Evolutionary conservation across 1,140 invertebrate genomes (phyloP).

Genomic region (Hydropsyche tenuis): DNA sequence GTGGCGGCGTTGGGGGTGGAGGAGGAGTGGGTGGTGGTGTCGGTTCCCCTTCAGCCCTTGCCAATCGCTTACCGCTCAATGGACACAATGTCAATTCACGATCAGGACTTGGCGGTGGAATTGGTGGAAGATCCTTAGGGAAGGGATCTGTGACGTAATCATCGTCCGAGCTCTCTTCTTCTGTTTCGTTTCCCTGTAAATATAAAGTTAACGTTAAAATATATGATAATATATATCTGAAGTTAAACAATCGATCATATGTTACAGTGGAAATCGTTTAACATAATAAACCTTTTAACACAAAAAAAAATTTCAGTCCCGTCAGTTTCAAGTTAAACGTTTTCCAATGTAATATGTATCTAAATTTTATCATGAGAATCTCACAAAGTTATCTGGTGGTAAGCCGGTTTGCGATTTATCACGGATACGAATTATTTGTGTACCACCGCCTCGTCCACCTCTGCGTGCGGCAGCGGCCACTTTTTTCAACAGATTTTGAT

Average conservation of each 20-base stretch:
- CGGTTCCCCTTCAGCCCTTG: constrained; percentile 71
- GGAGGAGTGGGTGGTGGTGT: constrained; percentile 60
- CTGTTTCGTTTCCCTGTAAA: constrained; percentile 36
- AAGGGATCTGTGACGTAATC: constrained; percentile 63
- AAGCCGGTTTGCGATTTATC: not conserved
- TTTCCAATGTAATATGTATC: too few species aligned
- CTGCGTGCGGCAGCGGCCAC: constrained; percentile 44
- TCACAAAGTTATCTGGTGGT: not conserved
- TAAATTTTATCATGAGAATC: too few species aligned
- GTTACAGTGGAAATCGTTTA: too few species aligned
- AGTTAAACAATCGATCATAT: too few species aligned
- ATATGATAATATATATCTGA: too few species aligned
- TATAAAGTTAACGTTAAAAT: not conserved
- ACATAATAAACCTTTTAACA: too few species aligned
- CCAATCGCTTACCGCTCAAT: constrained; percentile 71
- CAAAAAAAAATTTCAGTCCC: too few species aligned
- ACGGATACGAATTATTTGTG: constrained; percentile 24
- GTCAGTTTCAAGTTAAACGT: too few species aligned
- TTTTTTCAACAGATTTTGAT: constrained; percentile 43
- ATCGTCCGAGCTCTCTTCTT: constrained; percentile 44
- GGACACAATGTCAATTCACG: constrained; percentile 73
- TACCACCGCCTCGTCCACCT: constrained; percentile 33
- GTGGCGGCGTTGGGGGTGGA: constrained; percentile 55
- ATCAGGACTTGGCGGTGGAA: constrained; percentile 70
- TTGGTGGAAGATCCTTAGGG: constrained; percentile 64